These are phyloP conservation scores for Leptinotarsa tumamoca DNA, from an alignment of 2,888 invertebrate species.

Conservation along the genomic window DNA sequence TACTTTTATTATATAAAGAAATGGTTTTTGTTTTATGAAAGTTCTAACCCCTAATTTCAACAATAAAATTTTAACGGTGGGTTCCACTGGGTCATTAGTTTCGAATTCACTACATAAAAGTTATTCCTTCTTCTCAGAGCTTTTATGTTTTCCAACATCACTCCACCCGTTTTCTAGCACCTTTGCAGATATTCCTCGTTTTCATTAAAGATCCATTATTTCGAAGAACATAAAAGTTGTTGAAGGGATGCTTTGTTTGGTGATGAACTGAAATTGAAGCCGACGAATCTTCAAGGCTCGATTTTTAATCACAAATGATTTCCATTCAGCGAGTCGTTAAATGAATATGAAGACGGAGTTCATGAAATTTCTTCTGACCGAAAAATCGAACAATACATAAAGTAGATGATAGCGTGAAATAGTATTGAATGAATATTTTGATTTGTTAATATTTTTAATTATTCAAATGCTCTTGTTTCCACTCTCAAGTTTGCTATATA, in stretches of 20 bases:
- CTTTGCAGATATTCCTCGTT: not conserved
- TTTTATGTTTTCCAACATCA: constrained; percentile 4
- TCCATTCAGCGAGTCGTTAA: not conserved
- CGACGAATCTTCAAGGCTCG: not conserved
- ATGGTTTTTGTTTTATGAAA: constrained; percentile 39
- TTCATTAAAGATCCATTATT: constrained; percentile 10
- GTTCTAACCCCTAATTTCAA: constrained; percentile 32
- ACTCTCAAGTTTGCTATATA: no score
- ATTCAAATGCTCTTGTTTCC: no score
- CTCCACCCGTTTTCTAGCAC: not conserved
- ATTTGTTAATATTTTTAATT: no score
- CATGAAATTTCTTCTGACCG: not conserved
- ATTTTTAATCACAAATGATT: not conserved
- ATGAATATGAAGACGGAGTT: not conserved
- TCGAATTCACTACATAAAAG: constrained; percentile 35
- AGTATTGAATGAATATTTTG: no score
- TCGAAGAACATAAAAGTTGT: not conserved
- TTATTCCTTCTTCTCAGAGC: constrained; percentile 22
- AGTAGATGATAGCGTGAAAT: no score
- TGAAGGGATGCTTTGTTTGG: not conserved
- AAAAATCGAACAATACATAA: not conserved
- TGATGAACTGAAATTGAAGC: not conserved
- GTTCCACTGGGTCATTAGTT: constrained; percentile 33
- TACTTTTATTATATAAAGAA: constrained; percentile 35
- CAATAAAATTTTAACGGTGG: constrained; percentile 37